Percentiles rank a stretch among this genome's conserved stretches.
Evolutionary conservation across 2,797 vertebrate species (phyloP).

Genomic region (Anisognathus igniventris): DNA sequence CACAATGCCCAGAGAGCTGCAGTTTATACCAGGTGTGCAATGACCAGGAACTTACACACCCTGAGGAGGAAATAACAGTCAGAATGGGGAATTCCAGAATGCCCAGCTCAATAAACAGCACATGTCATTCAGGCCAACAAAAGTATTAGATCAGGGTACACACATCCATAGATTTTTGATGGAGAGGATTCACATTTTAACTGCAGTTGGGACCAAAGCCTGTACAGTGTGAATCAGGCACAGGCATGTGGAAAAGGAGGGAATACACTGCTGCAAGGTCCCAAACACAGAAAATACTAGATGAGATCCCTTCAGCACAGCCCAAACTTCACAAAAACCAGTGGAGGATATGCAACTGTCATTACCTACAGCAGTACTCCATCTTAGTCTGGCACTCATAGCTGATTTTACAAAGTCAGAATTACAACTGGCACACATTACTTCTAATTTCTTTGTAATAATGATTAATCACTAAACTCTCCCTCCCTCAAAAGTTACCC

Average conservation of each 20-base stretch:
- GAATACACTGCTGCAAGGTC: background rate
- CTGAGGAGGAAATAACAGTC: background rate
- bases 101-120: background rate
- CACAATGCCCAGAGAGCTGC: background rate
- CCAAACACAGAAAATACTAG: background rate
- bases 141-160: background rate
- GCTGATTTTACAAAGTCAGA: slow-evolving; percentile 7
- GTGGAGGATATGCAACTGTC: background rate
- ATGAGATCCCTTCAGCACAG: background rate
- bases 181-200: background rate
- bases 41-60: background rate
- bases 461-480: background rate
- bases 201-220: background rate
- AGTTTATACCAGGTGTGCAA: background rate
- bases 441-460: background rate
- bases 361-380: background rate
- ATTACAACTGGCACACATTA: background rate
- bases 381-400: background rate
- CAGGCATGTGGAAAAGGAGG: background rate
- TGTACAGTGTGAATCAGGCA: background rate
- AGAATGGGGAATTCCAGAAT: background rate
- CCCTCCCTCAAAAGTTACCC: background rate
- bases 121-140: background rate
- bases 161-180: background rate
- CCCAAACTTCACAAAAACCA: background rate